Evolutionary conservation across 2,888 invertebrate genomes (phyloP), one percentile per base, ranked within the genome.

Genomic region (Phlogophora meticulosa): DNA sequence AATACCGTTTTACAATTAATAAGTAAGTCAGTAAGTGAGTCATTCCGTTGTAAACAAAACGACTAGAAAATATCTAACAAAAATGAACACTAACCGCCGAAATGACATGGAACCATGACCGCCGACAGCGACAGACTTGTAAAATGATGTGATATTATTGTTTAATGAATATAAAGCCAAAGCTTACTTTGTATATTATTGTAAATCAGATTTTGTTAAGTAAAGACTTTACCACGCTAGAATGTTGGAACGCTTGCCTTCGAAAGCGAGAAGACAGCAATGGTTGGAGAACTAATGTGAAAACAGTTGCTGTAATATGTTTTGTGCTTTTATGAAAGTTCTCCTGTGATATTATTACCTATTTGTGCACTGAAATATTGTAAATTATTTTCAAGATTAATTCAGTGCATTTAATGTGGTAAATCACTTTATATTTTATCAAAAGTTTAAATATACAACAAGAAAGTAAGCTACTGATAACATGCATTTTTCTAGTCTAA

Each of bases 401-500:
- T 45, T 61, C 66, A 72, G 73, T 59, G 22, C 58, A 63, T 74
- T 45, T 43, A 68, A 75, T 52, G 24, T 38, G 42, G 51, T 46
- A 43, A 20, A 42, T 42, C 55, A 51, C 56, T 24, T 51, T 34
- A 20, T 34, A 15, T n/a, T 34, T 17, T n/a, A 24, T 32, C 22
- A 57, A 70, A 48, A 58, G 42, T 17, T 55, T 53, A 22, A 10
- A 28, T 36, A 52, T 28, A 53, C 48, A 59, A 58, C 9, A 45
- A n/a, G 24, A 57, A 49, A 60, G 55, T 71, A 48, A 71, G 22
- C 56, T 51, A 51, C 43, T 48, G 61, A 58, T 55, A 65, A 62
- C 43, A 43, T 69, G 62, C 68, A 72, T 74, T 78, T 82, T 81
- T 86, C 86, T 86, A 86, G 86, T 86, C 86, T 85, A 80, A 79